phyloP scores from a whole-genome alignment of 2,888 invertebrate species.

The Diachrysia chrysitis region DNA sequence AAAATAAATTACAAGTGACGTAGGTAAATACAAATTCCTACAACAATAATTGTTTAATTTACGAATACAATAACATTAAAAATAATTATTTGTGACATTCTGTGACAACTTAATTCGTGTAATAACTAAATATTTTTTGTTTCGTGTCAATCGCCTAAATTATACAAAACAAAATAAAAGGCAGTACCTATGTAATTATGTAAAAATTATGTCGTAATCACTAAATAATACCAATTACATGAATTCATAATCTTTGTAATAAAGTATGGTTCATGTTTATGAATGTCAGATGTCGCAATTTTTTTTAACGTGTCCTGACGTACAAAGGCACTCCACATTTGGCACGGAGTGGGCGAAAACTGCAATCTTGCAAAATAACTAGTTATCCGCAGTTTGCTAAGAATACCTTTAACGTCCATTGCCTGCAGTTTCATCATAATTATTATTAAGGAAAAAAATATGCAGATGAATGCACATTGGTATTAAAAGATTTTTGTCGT shows the following conservation, averaged over 20 bases:
- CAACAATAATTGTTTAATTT: slow-evolving; percentile 4
- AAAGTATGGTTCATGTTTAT: slow-evolving; percentile 21
- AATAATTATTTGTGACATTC: slow-evolving; percentile 13
- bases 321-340: slow-evolving; percentile 45
- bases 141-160: slow-evolving; percentile 38
- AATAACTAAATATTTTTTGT: slow-evolving; percentile 33
- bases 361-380: slow-evolving; percentile 57
- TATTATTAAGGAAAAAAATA: slow-evolving; percentile 21
- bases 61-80: background rate
- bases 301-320: slow-evolving; percentile 22
- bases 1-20: no score
- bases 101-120: slow-evolving; percentile 16
- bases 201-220: slow-evolving; percentile 44
- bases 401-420: slow-evolving; percentile 45
- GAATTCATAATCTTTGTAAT: slow-evolving; percentile 36
- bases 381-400: slow-evolving; percentile 42
- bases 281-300: slow-evolving; percentile 31
- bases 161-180: slow-evolving; percentile 44
- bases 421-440: slow-evolving; percentile 46
- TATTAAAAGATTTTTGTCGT: background rate
- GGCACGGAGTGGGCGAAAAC: slow-evolving; percentile 51
- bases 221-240: slow-evolving; percentile 49
- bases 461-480: slow-evolving; percentile 19
- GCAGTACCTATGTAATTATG: slow-evolving; percentile 45
- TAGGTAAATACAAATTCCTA: background rate